Evolutionary conservation across 2,113 vertebrate genomes (phyloP).

Genomic region (Poicephalus gulielmi): DNA sequence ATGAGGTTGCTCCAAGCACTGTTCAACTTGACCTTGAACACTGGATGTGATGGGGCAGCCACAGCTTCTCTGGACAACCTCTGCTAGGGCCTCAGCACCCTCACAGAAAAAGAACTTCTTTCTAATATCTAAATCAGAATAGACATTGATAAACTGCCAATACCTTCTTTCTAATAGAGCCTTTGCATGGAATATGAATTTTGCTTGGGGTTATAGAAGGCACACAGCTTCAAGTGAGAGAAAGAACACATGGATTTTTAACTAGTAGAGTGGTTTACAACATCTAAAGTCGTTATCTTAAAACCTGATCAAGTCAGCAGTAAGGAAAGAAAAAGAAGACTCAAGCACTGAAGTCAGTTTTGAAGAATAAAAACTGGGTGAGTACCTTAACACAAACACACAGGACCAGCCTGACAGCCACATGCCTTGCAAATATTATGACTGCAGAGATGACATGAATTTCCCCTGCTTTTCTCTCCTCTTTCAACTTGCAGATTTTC

Average conservation of each 20-base stretch:
- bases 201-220: background rate
- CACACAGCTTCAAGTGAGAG: background rate
- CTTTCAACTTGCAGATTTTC: background rate
- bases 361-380: background rate
- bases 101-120: background rate
- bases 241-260: background rate
- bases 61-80: background rate
- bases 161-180: background rate
- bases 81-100: background rate
- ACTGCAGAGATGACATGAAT: background rate
- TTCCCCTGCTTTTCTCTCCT: background rate
- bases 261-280: background rate
- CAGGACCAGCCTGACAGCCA: background rate
- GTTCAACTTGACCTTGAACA: background rate
- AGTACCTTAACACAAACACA: background rate
- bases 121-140: background rate
- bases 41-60: no score
- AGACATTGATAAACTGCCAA: background rate
- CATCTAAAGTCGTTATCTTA: background rate
- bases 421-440: accelerated
- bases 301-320: background rate
- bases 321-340: background rate
- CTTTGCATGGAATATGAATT: background rate
- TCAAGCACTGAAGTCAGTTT: background rate
- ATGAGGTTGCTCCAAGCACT: background rate